These are phyloP conservation scores for Botia kubotai DNA, from an alignment of 2,797 vertebrate species.

Conservation along the genomic window DNA sequence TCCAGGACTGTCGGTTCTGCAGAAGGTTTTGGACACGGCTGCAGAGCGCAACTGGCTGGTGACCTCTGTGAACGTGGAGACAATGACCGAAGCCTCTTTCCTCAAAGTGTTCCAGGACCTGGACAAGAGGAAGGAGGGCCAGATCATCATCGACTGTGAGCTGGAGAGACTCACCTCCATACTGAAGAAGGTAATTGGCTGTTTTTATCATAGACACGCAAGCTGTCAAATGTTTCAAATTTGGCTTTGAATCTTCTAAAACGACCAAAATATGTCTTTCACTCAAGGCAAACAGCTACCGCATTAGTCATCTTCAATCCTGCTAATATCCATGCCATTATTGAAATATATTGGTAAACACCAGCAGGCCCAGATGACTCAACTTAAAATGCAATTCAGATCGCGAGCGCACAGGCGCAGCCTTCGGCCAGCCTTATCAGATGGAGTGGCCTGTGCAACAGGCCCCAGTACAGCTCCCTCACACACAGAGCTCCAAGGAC, in stretches of 20 bases:
- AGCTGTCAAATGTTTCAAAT: neutral
- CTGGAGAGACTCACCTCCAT: constrained; percentile 91
- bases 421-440: constrained; percentile 24
- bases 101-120: constrained; percentile 94
- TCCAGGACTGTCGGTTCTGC: constrained; percentile 91
- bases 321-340: constrained; percentile 8
- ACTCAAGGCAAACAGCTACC: constrained; percentile 5
- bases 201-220: constrained; percentile 1
- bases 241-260: neutral
- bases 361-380: constrained; percentile 6
- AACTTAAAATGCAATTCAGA: constrained; percentile 34
- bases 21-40: constrained; percentile 96
- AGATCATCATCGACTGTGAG: constrained; percentile 97
- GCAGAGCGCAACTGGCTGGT: constrained; percentile 98
- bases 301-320: constrained; percentile 2
- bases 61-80: constrained; percentile 95
- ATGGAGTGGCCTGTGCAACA: constrained; percentile 24
- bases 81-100: constrained; percentile 94
- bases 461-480: constrained; percentile 13
- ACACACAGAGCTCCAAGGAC: constrained; percentile 60
- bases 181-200: constrained; percentile 86
- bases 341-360: constrained; percentile 6
- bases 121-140: constrained; percentile 95
- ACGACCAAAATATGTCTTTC: neutral
- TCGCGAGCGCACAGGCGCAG: neutral